A percentile compares a stretch with the other conserved stretches of the same genome.
phyloP scores from a whole-genome alignment of 2,888 invertebrate species.

The Vannuccia rotundouncinata region DNA sequence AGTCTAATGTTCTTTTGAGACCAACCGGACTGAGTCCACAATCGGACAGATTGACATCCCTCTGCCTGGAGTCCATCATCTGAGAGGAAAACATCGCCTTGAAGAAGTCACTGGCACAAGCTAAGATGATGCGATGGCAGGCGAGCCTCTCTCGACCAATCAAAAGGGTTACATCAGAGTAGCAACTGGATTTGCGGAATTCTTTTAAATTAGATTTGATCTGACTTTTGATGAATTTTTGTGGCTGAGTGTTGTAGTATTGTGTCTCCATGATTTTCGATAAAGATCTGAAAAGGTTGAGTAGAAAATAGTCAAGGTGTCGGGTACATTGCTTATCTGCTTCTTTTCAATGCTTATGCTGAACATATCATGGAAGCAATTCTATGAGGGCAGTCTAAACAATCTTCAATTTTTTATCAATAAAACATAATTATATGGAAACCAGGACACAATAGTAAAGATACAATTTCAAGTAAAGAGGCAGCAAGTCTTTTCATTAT shows the following conservation, averaged over 20 bases:
- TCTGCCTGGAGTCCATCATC: neutral
- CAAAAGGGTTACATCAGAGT: constrained; percentile 2
- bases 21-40: neutral
- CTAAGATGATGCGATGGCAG: constrained; percentile 46
- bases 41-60: neutral
- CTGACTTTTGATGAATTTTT: neutral
- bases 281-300: no score
- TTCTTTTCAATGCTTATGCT: no score
- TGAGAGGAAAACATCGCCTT: constrained; percentile 54
- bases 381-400: no score
- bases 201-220: neutral
- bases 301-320: no score
- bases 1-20: neutral
- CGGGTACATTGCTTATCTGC: no score
- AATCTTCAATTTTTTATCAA: no score
- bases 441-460: no score
- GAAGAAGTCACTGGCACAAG: constrained; percentile 55
- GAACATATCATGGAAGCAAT: no score
- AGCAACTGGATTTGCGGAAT: neutral
- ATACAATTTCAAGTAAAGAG: no score
- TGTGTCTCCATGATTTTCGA: neutral
- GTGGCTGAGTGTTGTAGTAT: neutral
- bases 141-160: neutral
- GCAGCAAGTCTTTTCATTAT: no score
- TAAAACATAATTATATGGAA: no score